Percentiles rank a stretch among this genome's conserved stretches.
These are phyloP conservation scores for Trichonephila clavipes DNA, from an alignment of 1,140 invertebrate genomes.

Conservation along the genomic window DNA sequence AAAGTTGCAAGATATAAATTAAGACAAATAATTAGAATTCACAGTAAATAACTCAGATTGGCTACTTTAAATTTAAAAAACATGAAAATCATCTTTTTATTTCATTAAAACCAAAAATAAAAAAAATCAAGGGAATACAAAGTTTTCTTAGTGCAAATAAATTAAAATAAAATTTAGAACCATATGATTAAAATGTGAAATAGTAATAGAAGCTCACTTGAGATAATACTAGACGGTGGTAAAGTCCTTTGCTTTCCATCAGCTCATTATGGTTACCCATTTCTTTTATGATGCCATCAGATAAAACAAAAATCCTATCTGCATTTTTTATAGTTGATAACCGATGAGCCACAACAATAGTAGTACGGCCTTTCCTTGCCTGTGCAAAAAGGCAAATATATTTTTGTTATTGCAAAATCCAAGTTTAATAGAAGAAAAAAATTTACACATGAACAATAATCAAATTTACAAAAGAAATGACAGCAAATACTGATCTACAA, in stretches of 20 bases:
- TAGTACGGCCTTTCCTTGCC: conserved; percentile 88
- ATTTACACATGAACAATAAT: too few species aligned
- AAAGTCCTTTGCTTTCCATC: conserved; percentile 75
- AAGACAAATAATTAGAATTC: background rate
- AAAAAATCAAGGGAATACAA: background rate
- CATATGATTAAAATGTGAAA: background rate
- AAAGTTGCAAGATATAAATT: background rate
- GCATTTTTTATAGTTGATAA: conserved; percentile 96
- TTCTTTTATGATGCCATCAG: conserved; percentile 93
- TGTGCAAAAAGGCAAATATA: background rate
- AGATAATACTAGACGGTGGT: conserved; percentile 74
- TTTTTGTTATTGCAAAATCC: too few species aligned
- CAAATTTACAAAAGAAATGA: background rate
- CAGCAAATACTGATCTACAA: background rate
- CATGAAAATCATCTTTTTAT: background rate
- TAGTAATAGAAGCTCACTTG: conserved; percentile 39
- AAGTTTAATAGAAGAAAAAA: too few species aligned
- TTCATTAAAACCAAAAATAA: background rate
- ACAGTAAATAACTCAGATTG: background rate
- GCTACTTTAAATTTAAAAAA: background rate
- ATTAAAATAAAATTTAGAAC: background rate
- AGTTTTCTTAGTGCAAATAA: too few species aligned
- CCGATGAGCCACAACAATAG: conserved; percentile 93
- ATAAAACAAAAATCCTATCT: conserved; percentile 94
- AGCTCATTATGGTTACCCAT: conserved; percentile 92